Evolutionary conservation across 2,888 invertebrate genomes (phyloP).

Genomic region (Mechanitis messenoides): DNA sequence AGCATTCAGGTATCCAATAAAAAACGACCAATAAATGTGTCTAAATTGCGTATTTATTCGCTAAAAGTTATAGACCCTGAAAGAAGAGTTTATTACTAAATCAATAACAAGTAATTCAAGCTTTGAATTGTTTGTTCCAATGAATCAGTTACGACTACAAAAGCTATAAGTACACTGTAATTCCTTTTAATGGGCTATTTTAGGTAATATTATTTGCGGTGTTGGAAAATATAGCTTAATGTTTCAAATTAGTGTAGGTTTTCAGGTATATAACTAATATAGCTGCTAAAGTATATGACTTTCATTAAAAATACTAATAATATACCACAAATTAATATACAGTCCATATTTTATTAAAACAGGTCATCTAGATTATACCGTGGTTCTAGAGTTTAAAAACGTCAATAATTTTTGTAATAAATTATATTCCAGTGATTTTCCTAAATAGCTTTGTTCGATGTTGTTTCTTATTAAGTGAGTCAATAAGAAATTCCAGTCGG

Average conservation of each 20-base stretch:
- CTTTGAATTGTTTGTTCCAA: conserved; percentile 27
- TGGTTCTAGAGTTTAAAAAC: too few relatives aligned
- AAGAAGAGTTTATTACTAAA: conserved; percentile 61
- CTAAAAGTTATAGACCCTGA: conserved; percentile 57
- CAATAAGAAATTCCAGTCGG: conserved; percentile 59
- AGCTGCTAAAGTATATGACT: too few relatives aligned
- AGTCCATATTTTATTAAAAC: too few relatives aligned
- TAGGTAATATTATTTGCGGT: conserved; percentile 1
- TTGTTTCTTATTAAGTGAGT: conserved; percentile 39
- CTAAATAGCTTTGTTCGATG: conserved; percentile 18
- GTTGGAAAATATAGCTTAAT: not conserved
- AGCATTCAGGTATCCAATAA: conserved; percentile 28
- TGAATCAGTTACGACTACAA: conserved; percentile 20
- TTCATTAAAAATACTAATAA: too few relatives aligned
- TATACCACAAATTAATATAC: too few relatives aligned
- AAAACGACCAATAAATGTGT: conserved; percentile 50
- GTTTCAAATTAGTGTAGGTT: too few relatives aligned
- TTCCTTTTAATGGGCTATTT: conserved; percentile 12
- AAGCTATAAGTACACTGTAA: conserved; percentile 8
- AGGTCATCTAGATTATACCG: too few relatives aligned
- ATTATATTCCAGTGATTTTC: conserved; percentile 10
- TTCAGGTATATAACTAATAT: too few relatives aligned
- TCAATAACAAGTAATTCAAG: conserved; percentile 45
- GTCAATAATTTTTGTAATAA: not conserved
- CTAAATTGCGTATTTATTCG: conserved; percentile 57